Conservation (phyloP, 92 coral and sea anemone species). For the Ricordea florida region DNA sequence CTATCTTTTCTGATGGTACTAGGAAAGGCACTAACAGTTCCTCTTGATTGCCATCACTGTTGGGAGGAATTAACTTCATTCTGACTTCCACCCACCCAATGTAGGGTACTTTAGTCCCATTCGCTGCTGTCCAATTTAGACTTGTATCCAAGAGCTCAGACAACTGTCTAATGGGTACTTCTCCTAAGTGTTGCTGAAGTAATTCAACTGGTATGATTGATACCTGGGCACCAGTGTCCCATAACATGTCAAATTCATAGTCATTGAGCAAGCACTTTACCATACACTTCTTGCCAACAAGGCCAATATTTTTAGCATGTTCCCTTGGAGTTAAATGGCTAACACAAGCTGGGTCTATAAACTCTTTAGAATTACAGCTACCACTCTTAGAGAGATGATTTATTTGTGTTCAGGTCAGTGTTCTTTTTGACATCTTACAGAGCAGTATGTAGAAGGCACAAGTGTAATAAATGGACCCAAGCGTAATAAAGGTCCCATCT, state of each 20-base stretch:
- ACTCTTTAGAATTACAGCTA: no score
- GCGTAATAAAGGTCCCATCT: no score
- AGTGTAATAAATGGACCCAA: no score
- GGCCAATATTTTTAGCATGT: constrained; percentile 54
- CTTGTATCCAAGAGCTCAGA: constrained; percentile 45
- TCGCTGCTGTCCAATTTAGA: no score
- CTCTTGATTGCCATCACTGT: constrained; percentile 31
- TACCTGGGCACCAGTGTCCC: constrained; percentile 78
- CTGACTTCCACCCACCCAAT: constrained; percentile 9
- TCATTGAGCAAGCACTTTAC: constrained; percentile 61
- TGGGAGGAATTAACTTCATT: constrained; percentile 26
- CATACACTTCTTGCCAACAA: constrained; percentile 64
- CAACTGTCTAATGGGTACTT: constrained; percentile 26
- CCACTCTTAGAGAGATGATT: constrained; percentile 18
- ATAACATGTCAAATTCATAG: constrained; percentile 48
- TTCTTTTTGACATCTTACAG: no score
- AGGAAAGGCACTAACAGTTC: no score
- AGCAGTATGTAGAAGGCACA: no score
- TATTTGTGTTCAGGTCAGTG: constrained; percentile 58
- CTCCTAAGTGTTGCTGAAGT: constrained; percentile 26
- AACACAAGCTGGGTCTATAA: constrained; percentile 50
- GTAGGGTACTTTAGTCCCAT: no score
- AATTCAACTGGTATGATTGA: constrained; percentile 53
- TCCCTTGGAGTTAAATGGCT: constrained; percentile 65
- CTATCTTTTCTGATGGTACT: constrained; percentile 31